Percentiles rank a stretch among this genome's conserved stretches.
Conservation (phyloP, 2,888 invertebrate species). For the Odontocolon sp. region DNA sequence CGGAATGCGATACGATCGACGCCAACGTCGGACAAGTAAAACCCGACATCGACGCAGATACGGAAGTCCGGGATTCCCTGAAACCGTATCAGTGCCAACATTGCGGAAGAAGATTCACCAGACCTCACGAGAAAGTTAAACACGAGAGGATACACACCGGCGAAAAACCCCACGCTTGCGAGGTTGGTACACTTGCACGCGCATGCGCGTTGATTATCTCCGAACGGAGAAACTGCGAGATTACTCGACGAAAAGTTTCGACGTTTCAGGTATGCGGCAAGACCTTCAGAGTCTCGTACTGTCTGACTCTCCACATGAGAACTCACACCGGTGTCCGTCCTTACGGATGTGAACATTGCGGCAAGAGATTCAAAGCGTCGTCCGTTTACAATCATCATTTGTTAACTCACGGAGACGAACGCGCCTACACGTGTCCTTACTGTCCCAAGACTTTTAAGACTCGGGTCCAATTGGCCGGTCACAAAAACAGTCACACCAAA, state of each 20-base stretch:
- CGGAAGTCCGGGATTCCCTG: conserved; percentile 63
- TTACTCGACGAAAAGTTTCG: neutral
- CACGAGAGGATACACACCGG: conserved; percentile 93
- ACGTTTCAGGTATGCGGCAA: conserved; percentile 86
- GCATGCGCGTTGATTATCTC: too few relatives aligned
- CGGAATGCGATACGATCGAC: neutral
- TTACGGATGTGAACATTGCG: conserved; percentile 88
- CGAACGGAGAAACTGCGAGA: neutral
- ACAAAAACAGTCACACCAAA: conserved; percentile 91
- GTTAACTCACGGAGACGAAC: conserved; percentile 88
- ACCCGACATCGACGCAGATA: too few relatives aligned
- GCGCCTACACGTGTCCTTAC: conserved; percentile 88
- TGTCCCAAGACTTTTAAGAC: conserved; percentile 92
- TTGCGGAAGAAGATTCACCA: conserved; percentile 87
- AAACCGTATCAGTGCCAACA: conserved; percentile 87
- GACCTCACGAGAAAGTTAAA: conserved; percentile 92
- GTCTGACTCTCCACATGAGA: conserved; percentile 89
- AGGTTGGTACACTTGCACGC: conserved; percentile 73
- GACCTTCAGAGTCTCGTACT: conserved; percentile 90
- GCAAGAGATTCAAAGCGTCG: conserved; percentile 89
- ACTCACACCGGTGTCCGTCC: conserved; percentile 91
- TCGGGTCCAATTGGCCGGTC: conserved; percentile 89
- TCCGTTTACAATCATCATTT: conserved; percentile 91
- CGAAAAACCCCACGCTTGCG: conserved; percentile 90
- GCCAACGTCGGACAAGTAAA: too few relatives aligned